Conservation (phyloP, 2,888 invertebrate species). For the Agelastica alni region DNA sequence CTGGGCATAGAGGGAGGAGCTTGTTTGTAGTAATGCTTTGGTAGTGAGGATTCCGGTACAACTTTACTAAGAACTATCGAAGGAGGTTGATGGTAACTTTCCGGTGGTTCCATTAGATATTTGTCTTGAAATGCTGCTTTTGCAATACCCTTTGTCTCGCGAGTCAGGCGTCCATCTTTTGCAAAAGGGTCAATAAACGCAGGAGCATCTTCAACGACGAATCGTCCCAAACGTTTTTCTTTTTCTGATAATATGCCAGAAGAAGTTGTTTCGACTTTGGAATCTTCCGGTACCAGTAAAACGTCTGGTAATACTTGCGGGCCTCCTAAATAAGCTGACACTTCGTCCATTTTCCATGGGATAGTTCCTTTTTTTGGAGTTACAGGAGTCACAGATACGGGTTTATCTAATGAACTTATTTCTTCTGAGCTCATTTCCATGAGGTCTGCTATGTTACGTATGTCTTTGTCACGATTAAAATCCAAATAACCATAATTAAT, state of each 20-base stretch:
- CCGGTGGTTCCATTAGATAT: conserved; percentile 8
- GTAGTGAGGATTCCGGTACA: conserved; percentile 3
- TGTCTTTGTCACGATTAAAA: conserved; percentile 9
- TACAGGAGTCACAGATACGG: background rate
- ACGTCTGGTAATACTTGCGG: conserved; percentile 33
- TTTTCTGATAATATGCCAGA: conserved; percentile 16
- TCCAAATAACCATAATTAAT: conserved; percentile 30
- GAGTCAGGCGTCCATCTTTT: conserved; percentile 33
- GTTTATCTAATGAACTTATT: conserved; percentile 12
- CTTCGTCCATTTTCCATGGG: conserved; percentile 30
- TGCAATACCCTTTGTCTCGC: conserved; percentile 29
- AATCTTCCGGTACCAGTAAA: conserved; percentile 19
- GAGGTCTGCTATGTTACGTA: conserved; percentile 26
- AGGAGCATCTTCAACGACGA: conserved; percentile 25
- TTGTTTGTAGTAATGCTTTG: too few relatives aligned
- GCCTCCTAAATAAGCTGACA: conserved; percentile 14
- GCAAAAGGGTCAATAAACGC: conserved; percentile 28
- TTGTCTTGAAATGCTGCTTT: conserved; percentile 30
- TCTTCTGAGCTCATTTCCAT: conserved; percentile 30
- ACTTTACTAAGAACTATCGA: conserved; percentile 20
- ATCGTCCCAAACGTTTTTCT: conserved; percentile 30
- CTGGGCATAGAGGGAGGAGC: too few relatives aligned
- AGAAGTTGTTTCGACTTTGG: background rate
- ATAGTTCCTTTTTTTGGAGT: background rate
- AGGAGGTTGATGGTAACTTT: conserved; percentile 1